Percentiles rank a stretch among this genome's conserved stretches.
phyloP scores from a whole-genome alignment of 2,113 vertebrate species.

The Coptodon rendalli region DNA sequence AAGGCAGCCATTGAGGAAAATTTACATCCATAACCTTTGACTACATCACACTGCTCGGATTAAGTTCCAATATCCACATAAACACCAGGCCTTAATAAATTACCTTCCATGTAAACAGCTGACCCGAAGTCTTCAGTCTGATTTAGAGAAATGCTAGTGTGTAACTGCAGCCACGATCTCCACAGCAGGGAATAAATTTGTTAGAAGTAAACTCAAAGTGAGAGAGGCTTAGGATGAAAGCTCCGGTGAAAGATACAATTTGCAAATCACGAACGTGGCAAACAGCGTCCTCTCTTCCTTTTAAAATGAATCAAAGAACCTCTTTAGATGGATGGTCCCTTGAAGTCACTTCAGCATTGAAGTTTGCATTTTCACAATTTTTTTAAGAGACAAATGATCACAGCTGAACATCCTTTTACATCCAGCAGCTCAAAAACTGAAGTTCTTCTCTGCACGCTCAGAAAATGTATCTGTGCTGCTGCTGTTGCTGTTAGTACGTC shows the following conservation, averaged over 20 bases:
- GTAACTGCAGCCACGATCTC: background rate
- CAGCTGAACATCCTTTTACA: background rate
- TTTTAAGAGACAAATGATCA: background rate
- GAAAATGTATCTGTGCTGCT: background rate
- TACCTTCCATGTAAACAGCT: background rate
- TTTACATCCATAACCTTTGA: background rate
- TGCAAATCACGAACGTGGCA: background rate
- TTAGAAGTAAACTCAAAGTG: background rate
- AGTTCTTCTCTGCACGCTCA: background rate
- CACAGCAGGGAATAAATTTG: background rate
- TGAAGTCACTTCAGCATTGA: background rate
- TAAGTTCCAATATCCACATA: background rate
- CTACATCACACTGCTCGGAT: background rate
- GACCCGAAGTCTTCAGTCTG: background rate
- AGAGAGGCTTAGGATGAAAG: background rate
- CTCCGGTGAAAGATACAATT: background rate
- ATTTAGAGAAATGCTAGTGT: background rate
- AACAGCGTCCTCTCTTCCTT: background rate
- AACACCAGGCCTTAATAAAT: background rate
- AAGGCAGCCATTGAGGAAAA: background rate
- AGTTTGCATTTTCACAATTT: background rate
- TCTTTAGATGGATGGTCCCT: background rate
- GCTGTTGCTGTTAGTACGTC: background rate
- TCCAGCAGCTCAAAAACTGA: background rate
- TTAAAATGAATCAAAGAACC: background rate